Evolutionary conservation across 2,113 vertebrate species (phyloP), one percentile per base, ranked within the genome.

Genomic region (Oreochromis tanganicae): DNA sequence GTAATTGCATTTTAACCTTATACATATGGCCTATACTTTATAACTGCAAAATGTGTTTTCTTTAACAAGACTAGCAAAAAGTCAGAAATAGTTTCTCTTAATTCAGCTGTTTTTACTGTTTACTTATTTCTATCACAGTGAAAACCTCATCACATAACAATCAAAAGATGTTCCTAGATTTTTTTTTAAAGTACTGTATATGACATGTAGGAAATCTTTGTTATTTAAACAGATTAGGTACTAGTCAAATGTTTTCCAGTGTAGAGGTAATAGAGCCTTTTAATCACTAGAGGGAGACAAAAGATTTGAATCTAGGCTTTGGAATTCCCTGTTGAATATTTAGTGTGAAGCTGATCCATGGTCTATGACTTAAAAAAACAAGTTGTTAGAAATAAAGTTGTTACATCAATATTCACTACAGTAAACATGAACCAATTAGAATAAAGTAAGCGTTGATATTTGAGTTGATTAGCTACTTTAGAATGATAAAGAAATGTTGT

Each of bases 241-340:
- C 10, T 12, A 7, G 13, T 57, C 56, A 59, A 59, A 59, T 59
- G 13, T 80, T 46, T 61, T 17, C 10, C 24, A 11, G 6, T 41
- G 4, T 24, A 29, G 52, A 61, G 4, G 91, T 93, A 91, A 90
- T 92, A 8, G 1, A 55, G 8, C 3, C 5, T 3, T 87, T 82
- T 43, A 3, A n/a, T 24, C 96, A 92, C 92, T 84, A 95, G 96
- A 9, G 82, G 91, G 95, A 80, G 91, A 92, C 91, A 93, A 9
- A 88, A 14, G 21, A 91, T 84, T 78, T 9, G 11, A 6, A 54
- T 86, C 8, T 4, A 68, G 32, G 9, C 14, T 36, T 14, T 19
- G 6, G 16, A 80, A 13, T 16, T 21, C n/a, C 9, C 12, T 11
- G 3, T 16, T 32, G 13, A 19, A 41, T 19, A 19, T 21, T 48